These are phyloP conservation scores for Conus ventricosus DNA, from an alignment of 1,140 invertebrate genomes.

Conservation along the genomic window DNA sequence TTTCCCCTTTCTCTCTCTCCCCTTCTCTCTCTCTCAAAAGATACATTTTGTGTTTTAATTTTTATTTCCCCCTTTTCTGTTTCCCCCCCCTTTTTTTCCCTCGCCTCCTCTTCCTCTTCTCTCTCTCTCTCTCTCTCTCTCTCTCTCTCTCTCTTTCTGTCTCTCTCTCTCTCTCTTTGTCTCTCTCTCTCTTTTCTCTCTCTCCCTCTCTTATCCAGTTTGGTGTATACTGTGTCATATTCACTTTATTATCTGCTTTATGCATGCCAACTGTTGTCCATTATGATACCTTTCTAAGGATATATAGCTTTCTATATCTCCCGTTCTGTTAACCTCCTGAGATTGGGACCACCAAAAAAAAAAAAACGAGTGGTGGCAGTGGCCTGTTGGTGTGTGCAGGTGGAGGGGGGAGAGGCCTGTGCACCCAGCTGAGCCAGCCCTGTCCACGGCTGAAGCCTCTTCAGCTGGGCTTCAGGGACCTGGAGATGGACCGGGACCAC, in stretches of 20 bases:
- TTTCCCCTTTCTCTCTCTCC: slow-evolving; percentile 10
- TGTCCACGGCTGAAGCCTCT: not conserved
- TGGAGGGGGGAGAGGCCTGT: not conserved
- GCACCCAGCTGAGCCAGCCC: not conserved
- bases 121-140: not conserved
- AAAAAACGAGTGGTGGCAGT: too few relatives aligned
- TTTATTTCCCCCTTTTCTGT: not conserved
- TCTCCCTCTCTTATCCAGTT: too few relatives aligned
- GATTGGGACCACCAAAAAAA: too few relatives aligned
- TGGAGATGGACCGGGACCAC: not conserved
- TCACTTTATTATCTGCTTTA: too few relatives aligned
- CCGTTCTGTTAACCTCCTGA: too few relatives aligned
- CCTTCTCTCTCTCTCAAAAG: not conserved
- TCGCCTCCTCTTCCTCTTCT: slow-evolving; percentile 11
- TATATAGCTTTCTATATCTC: too few relatives aligned
- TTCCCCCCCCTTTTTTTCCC: not conserved
- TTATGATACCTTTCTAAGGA: too few relatives aligned
- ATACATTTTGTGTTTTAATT: not conserved
- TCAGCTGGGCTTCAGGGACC: not conserved
- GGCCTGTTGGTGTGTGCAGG: not conserved
- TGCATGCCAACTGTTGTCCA: too few relatives aligned
- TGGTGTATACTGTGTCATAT: too few relatives aligned
- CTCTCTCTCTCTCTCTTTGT: slow-evolving; percentile 6
- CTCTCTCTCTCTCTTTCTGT: not conserved
- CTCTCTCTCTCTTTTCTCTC: slow-evolving; percentile 21